Base-by-base conservation (phyloP, 2,888 invertebrate genomes). In the Notodonta dromedarius region DNA sequence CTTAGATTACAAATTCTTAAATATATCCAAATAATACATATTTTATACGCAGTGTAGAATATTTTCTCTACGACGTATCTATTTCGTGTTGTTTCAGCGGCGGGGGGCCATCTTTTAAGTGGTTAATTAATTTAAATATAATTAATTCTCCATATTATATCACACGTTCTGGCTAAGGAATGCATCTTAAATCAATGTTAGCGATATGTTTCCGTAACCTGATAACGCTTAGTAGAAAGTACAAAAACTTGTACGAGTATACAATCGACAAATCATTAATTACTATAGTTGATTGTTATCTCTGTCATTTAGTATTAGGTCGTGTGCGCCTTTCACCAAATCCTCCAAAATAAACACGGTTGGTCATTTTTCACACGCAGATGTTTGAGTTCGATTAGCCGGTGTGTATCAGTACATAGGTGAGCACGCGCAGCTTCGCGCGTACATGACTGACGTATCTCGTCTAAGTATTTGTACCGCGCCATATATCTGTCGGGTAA, bases 401-500 rank as follows among this genome's bases (percentile, higher is more conserved):
- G 13, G 14, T 1, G 14, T 35, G 14, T 50, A 7, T 7, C 50
- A 1, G n/a, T 13, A n/a, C 46, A 46, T 46, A 46, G 32, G 52
- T 24, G 52, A 13, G 52, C 24, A 12, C 32, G 2, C 52, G 32
- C 11, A 35, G 52, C 40, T 40, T 12, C 44, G 48, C 61, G 24
- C 57, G 54, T 73, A 66, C 61, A 64, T 64, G 66, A 63, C 57
- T 65, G 70, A 71, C 67, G 58, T 73, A 61, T 75, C 57, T 69
- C 60, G 72, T 67, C 51, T 63, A 73, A 71, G 67, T 70, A 74
- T 75, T 70, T 59, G 65, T 65, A 75, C 66, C 66, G 63, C 68
- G 54, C 75, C 76, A 71, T 75, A 75, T 68, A 61, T 70, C 67
- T 57, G 65, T 66, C 71, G 67, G 58, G 62, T 70, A 66, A 67